Base-by-base conservation (phyloP, 2,797 vertebrate species). In the Enteromius treurensis region DNA sequence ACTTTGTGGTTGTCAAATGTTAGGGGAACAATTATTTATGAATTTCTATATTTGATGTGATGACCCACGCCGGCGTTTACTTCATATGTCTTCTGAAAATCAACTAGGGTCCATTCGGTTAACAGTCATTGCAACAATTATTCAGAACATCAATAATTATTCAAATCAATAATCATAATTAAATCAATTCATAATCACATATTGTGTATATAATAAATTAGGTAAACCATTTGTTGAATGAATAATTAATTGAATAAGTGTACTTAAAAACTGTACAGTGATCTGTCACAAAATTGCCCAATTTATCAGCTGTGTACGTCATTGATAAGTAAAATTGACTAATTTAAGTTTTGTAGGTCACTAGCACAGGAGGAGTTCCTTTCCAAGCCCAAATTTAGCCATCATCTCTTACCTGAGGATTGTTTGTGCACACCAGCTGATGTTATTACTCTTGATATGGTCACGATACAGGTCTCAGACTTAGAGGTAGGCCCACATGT, bases 351-450 rank as follows among this genome's bases (percentile, higher is more conserved):
- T 67, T 82, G 69, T 84, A 96, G 95, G 86, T 89, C 95, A 42
- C 87, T 96, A 80, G 95, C 95, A 51, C 90, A 92, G 76, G 90
- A 94, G 85, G 95, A 96, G 88, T 95, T 96, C 84, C 95, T 96
- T 78, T 93, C 94, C 1, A 96, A 95, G 88, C 95, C 95, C 23
- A 96, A 95, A 86, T 92, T 94, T 86, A 95, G 94, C 76, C 94
- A 96, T 85, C 67, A 94, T 29, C 85, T 95, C 29, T 89, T 93
- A 29, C 92, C 91, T 0, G 86, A 90, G 0, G 95, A 94, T 85
- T 93, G 93, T 80, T 92, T 96, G 8, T 88, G 93, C 9, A 65
- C 90, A 3, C 92, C 95, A 2, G 90, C 90, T 26, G 90, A 93
- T 3, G 91, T 95, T 58, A 84, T 96, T 17, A 65, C 68, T 73